phyloP scores from a whole-genome alignment of 2,888 invertebrate genomes.

The Athripsodes cinereus region DNA sequence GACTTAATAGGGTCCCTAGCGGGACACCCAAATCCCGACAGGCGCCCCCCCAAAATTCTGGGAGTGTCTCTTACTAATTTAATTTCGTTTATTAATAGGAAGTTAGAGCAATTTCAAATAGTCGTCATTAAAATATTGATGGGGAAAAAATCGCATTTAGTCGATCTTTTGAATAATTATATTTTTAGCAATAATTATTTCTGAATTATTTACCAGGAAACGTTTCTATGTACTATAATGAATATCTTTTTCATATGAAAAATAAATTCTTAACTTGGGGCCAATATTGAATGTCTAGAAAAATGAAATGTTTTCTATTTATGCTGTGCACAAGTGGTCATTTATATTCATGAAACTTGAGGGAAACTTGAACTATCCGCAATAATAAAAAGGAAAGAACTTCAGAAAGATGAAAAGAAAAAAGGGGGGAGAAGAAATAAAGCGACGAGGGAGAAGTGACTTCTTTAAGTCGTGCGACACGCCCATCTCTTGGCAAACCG shows the following conservation, averaged over 20 bases:
- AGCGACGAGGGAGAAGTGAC: neutral
- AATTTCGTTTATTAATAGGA: constrained; percentile 22
- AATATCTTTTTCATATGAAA: too few relatives aligned
- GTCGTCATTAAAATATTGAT: too few relatives aligned
- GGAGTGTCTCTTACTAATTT: constrained; percentile 15
- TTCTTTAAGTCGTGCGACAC: neutral
- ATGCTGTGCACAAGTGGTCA: neutral
- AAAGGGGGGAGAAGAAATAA: neutral
- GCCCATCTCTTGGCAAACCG: constrained; percentile 24
- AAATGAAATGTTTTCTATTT: too few relatives aligned
- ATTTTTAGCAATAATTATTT: too few relatives aligned
- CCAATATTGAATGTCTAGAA: too few relatives aligned
- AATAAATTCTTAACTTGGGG: too few relatives aligned
- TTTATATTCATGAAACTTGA: neutral
- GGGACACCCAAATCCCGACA: neutral
- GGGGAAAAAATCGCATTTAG: too few relatives aligned
- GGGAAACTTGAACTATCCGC: neutral
- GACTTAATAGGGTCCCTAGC: constrained; percentile 37
- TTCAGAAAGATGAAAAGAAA: neutral
- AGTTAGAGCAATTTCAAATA: constrained; percentile 9
- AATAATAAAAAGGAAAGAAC: neutral
- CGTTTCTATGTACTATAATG: too few relatives aligned
- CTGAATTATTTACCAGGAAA: too few relatives aligned
- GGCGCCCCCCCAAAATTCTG: constrained; percentile 4
- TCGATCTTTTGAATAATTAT: too few relatives aligned